Conservation (phyloP, 2,888 invertebrate genomes). For the Acrobasis repandana region DNA sequence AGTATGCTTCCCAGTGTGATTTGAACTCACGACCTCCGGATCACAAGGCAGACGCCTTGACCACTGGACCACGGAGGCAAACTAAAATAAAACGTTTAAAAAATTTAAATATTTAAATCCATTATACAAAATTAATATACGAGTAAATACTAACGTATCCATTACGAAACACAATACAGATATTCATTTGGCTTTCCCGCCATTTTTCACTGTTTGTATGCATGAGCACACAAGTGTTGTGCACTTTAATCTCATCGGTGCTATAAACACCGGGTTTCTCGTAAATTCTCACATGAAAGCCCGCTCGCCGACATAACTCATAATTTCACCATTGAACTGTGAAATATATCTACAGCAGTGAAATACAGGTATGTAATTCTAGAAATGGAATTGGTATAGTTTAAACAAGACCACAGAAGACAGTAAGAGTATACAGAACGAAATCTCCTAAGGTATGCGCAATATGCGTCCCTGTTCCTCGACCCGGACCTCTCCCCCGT, state of each 20-base stretch:
- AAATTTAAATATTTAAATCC: no score
- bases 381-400: neutral
- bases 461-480: no score
- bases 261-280: conserved; percentile 33
- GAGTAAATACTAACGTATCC: neutral
- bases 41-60: no score
- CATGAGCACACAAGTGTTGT: conserved; percentile 10
- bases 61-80: no score
- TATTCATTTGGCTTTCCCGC: neutral
- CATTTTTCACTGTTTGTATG: conserved; percentile 5
- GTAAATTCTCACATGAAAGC: conserved; percentile 33
- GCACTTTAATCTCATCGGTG: conserved; percentile 26
- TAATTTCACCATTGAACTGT: conserved; percentile 28
- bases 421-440: no score
- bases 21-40: no score
- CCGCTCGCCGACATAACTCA: conserved; percentile 30
- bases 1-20: no score
- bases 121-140: no score
- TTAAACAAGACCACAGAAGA: no score
- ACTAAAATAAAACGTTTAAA: no score
- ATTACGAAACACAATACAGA: neutral
- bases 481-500: no score
- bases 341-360: conserved; percentile 17
- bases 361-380: neutral
- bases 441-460: no score